phyloP scores from a whole-genome alignment of 2,888 invertebrate genomes.

The Drosophila stalkeri region DNA sequence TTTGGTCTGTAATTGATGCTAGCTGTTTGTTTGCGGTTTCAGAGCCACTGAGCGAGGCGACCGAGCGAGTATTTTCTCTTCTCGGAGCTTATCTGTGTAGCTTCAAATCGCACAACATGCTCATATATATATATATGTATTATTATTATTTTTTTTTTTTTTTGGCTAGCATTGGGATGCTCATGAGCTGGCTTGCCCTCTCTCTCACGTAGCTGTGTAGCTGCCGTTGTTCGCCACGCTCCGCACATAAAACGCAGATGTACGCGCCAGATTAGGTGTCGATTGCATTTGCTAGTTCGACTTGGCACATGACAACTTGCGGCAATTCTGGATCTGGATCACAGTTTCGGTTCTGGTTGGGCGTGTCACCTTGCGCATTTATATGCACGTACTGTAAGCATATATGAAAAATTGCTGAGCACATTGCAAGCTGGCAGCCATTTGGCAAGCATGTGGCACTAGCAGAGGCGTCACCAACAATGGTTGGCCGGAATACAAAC shows the following conservation, averaged over 20 bases:
- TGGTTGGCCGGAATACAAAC: neutral
- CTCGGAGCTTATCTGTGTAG: conserved; percentile 40
- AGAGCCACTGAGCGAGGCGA: neutral
- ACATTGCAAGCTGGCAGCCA: conserved; percentile 21
- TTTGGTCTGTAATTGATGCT: conserved; percentile 38
- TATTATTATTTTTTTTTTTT: conserved; percentile 1
- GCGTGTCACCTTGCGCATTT: conserved; percentile 60
- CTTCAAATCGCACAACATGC: conserved; percentile 30
- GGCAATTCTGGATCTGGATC: conserved; percentile 32
- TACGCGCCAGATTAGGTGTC: conserved; percentile 64
- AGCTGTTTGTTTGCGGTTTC: conserved; percentile 36
- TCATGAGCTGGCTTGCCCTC: neutral
- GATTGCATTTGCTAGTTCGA: conserved; percentile 66
- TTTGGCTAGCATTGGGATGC: conserved; percentile 7
- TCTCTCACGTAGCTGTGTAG: neutral
- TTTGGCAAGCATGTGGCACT: conserved; percentile 36
- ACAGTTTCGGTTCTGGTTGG: conserved; percentile 6
- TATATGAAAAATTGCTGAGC: conserved; percentile 62
- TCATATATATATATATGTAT: conserved; percentile 6
- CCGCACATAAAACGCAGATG: conserved; percentile 54
- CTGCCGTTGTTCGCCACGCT: conserved; percentile 26
- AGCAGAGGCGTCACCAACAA: conserved; percentile 19
- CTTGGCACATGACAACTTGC: conserved; percentile 62
- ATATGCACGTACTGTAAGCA: conserved; percentile 67
- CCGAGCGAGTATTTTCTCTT: conserved; percentile 14